Evolutionary conservation across 2,888 invertebrate genomes (phyloP), one percentile per base, ranked within the genome.

Genomic region (Notodonta dromedarius): DNA sequence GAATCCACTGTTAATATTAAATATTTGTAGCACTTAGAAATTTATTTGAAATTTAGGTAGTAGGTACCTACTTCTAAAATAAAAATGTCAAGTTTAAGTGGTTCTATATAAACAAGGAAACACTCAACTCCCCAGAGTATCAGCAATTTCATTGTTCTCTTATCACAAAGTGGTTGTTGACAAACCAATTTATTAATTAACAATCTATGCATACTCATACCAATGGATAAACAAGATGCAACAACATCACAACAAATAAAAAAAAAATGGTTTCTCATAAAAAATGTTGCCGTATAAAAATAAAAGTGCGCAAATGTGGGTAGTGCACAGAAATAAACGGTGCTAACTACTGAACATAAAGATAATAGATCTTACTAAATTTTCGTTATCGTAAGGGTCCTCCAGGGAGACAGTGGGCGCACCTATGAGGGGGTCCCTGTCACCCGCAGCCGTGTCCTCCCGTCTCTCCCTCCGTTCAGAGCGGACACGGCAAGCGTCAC

Each of bases 381-480:
- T 84, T 74, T 77, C 80, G 83, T 82, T 87, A 84, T 87, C 82
- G 82, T 84, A 82, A 75, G 86, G 76, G 60, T 91, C 90, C 80
- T 90, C 91, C 83, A 86, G 86, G 67, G 83, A 80, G 74, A 88
- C 75, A 67, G 85, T 80, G 55, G 90, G 86, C 65, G 87, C 80
- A 78, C 82, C 84, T 81, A 92, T 82, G 73, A 93, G 87, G 58
- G 90, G 90, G 77, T 88, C 89, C 63, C 86, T 82, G 80, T 89
- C 89, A 62, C 85, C 84, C 40, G 55, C 39, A 14, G n/a, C 55
- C 56, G 78, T 78, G 56, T 70, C 70, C 55, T 73, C 73, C 50
- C 72, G 67, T 59, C 71, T 79, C 74, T 73, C 73, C 70, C 82
- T 87, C 84, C 86, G 82, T 72, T 90, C 88, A 65, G 87, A 82